These are phyloP conservation scores for Myathropa florea DNA, from an alignment of 2,888 invertebrate genomes.

Conservation along the genomic window DNA sequence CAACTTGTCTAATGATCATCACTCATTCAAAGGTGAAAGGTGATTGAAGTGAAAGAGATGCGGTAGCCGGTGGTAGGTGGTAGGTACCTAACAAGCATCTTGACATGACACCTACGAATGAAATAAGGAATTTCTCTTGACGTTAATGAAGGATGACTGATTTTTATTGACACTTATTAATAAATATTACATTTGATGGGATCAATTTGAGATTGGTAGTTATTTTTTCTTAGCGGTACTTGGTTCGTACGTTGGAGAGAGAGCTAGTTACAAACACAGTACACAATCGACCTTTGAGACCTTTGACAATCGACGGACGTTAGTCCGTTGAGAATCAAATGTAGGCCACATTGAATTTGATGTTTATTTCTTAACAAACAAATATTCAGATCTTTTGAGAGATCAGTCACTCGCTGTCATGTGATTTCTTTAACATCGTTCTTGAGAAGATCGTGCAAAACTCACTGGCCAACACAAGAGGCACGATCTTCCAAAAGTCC, in stretches of 20 bases:
- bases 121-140: constrained; percentile 11
- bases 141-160: constrained; percentile 38
- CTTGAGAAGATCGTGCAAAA: too few species aligned
- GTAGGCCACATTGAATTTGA: too few species aligned
- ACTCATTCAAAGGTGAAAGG: constrained; percentile 55
- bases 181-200: constrained; percentile 6
- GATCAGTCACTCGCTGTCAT: too few species aligned
- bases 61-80: constrained; percentile 38
- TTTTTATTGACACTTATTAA: constrained; percentile 47
- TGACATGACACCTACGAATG: constrained; percentile 22
- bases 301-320: too few species aligned
- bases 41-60: constrained; percentile 32
- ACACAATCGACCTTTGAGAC: too few species aligned
- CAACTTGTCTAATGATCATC: constrained; percentile 42
- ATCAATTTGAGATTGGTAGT: not conserved
- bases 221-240: not conserved
- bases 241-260: not conserved
- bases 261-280: not conserved
- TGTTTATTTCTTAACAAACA: too few species aligned
- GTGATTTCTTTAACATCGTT: too few species aligned
- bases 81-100: constrained; percentile 23
- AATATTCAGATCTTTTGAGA: too few species aligned
- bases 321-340: too few species aligned
- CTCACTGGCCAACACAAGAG: too few species aligned
- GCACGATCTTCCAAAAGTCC: too few species aligned